Evolutionary conservation across 2,888 invertebrate species (phyloP).

Genomic region (Chromoteleia sp.): DNA sequence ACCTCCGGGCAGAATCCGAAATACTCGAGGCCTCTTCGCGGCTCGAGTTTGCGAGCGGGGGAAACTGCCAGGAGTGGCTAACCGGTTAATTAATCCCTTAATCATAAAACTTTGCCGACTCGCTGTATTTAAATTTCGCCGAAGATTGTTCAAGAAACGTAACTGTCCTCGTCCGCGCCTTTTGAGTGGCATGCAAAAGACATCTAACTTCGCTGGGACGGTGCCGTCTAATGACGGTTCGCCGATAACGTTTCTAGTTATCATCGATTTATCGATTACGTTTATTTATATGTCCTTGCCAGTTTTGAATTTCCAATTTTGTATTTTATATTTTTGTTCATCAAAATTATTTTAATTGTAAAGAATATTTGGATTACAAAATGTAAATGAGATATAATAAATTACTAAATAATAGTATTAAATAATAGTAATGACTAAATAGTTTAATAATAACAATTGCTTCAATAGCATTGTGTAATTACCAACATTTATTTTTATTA

Average conservation of each 20-base stretch:
- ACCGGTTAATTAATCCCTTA: slow-evolving; percentile 80
- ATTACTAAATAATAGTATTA: no score
- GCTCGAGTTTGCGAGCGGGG: slow-evolving; percentile 54
- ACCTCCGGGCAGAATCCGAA: slow-evolving; percentile 72
- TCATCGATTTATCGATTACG: background rate
- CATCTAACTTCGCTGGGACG: slow-evolving; percentile 36
- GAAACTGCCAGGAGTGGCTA: slow-evolving; percentile 60
- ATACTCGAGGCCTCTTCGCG: slow-evolving; percentile 73
- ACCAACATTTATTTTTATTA: no score
- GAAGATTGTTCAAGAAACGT: slow-evolving; percentile 68
- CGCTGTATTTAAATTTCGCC: slow-evolving; percentile 76
- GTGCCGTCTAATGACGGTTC: slow-evolving; percentile 10
- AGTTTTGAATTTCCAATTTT: no score
- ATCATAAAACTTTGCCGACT: slow-evolving; percentile 79
- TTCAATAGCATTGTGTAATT: no score
- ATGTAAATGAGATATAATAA: no score
- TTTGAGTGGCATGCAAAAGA: slow-evolving; percentile 65
- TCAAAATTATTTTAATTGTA: no score
- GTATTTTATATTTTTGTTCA: no score
- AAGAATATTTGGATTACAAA: no score
- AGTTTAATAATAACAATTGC: no score
- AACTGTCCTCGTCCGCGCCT: slow-evolving; percentile 70
- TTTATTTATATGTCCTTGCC: no score
- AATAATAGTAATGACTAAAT: no score
- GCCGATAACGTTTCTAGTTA: background rate